phyloP scores from a whole-genome alignment of 2,797 vertebrate genomes.

The Squalus acanthias region DNA sequence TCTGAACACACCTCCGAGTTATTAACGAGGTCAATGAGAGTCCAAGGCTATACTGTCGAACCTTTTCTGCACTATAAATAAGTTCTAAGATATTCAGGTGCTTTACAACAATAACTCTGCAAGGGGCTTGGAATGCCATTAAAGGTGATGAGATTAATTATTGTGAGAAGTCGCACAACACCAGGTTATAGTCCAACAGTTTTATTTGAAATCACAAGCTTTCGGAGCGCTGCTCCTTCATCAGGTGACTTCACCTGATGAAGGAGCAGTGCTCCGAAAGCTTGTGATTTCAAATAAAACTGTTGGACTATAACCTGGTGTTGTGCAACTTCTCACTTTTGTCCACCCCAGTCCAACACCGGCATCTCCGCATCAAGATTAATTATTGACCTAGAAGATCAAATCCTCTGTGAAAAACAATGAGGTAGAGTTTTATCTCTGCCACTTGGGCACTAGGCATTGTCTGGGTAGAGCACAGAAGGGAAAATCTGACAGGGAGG shows the following conservation, averaged over 20 bases:
- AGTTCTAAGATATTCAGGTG: neutral
- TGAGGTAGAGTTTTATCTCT: neutral
- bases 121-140: neutral
- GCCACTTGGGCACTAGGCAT: too few species aligned
- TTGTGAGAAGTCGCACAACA: too few species aligned
- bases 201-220: too few species aligned
- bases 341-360: too few species aligned
- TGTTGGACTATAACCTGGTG: too few species aligned
- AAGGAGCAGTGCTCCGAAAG: too few species aligned
- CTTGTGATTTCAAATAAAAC: too few species aligned
- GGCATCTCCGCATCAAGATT: neutral
- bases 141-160: neutral
- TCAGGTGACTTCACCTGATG: too few species aligned
- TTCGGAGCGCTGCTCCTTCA: too few species aligned
- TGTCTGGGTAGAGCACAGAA: neutral
- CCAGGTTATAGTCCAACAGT: too few species aligned
- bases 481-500: neutral
- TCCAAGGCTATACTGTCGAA: neutral
- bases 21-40: neutral
- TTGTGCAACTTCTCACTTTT: too few species aligned
- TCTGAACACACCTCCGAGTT: neutral
- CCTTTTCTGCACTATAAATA: neutral
- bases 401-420: neutral
- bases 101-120: neutral
- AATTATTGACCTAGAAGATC: neutral